Evolutionary conservation across 2,888 invertebrate genomes (phyloP).

Genomic region (Agrenia bidenticulata): DNA sequence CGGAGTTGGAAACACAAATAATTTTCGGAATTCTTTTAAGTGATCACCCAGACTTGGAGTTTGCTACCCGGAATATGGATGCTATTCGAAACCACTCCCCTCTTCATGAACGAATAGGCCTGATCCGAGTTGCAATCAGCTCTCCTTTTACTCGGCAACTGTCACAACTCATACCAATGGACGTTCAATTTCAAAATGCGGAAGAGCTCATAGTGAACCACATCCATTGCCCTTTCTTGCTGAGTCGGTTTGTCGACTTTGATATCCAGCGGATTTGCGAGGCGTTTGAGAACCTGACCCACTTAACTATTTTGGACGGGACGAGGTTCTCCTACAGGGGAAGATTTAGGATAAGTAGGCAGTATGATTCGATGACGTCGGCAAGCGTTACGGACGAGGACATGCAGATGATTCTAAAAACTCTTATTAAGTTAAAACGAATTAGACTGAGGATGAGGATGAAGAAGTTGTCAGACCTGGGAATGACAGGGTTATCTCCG

Average conservation of each 20-base stretch:
- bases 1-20: slow-evolving; percentile 16
- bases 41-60: slow-evolving; percentile 34
- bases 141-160: slow-evolving; percentile 23
- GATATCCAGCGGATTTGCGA: slow-evolving; percentile 26
- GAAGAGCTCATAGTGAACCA: too few relatives aligned
- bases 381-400: slow-evolving; percentile 35
- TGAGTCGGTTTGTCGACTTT: neutral
- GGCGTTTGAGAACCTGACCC: slow-evolving; percentile 38
- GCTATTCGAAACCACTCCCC: slow-evolving; percentile 22
- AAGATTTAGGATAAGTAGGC: slow-evolving; percentile 20
- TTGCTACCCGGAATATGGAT: slow-evolving; percentile 23
- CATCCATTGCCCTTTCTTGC: too few relatives aligned
- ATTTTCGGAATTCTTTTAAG: slow-evolving; percentile 38
- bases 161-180: too few relatives aligned
- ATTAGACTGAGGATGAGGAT: slow-evolving; percentile 33
- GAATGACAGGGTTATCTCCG: slow-evolving; percentile 29
- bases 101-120: slow-evolving; percentile 21
- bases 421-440: slow-evolving; percentile 20
- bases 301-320: slow-evolving; percentile 39
- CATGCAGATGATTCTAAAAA: slow-evolving; percentile 33
- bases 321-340: slow-evolving; percentile 34
- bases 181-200: too few relatives aligned
- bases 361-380: slow-evolving; percentile 34
- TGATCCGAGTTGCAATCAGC: slow-evolving; percentile 35
- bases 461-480: slow-evolving; percentile 31